Evolutionary conservation across 1,140 invertebrate species (phyloP).

Genomic region (Heliothis virescens): DNA sequence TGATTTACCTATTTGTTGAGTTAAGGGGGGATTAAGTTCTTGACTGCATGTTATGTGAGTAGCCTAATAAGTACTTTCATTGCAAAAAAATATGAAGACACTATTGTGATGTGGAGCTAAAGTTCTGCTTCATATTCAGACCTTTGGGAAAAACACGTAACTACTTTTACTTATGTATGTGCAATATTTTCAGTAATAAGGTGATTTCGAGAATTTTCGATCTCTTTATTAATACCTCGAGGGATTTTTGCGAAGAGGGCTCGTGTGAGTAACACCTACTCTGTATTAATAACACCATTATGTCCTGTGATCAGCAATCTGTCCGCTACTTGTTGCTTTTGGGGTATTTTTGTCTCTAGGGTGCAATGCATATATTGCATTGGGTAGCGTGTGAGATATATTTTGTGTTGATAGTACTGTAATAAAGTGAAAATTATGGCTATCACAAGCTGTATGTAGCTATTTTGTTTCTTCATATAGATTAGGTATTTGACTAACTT

Average conservation of each 20-base stretch:
- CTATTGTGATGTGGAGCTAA: no score
- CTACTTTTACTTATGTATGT: not conserved
- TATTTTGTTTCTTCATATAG: no score
- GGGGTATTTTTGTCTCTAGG: not conserved
- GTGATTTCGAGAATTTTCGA: not conserved
- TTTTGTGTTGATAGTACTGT: constrained; percentile 6
- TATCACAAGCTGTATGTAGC: no score
- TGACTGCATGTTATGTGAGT: not conserved
- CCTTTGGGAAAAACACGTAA: no score
- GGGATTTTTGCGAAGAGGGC: not conserved
- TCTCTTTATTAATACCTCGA: not conserved
- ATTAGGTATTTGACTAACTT: no score
- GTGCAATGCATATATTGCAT: not conserved
- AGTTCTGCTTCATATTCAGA: no score
- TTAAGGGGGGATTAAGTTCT: not conserved
- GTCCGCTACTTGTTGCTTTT: constrained; percentile 29
- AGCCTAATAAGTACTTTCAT: no score
- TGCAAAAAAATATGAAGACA: no score
- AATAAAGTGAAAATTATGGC: not conserved
- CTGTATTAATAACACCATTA: not conserved
- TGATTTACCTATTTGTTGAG: not conserved
- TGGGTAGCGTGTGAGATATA: not conserved
- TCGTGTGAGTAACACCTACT: not conserved
- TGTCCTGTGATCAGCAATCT: constrained; percentile 20
- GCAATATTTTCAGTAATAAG: not conserved